Evolutionary conservation across 2,113 vertebrate genomes (phyloP).

Genomic region (Hiodon tergisus): DNA sequence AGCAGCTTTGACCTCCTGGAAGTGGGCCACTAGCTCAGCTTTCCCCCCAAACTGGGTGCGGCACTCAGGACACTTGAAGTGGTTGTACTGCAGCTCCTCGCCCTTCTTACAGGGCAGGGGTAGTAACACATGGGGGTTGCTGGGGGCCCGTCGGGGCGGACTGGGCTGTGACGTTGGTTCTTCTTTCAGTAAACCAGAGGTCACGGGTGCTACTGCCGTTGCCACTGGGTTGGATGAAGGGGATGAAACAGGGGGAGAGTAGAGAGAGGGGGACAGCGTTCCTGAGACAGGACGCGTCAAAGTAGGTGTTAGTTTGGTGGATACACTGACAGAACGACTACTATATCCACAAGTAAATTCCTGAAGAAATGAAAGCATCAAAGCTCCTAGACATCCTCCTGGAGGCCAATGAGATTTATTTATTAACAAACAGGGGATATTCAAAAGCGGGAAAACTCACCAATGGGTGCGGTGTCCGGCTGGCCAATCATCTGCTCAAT

Average conservation of each 20-base stretch:
- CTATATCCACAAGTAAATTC: background rate
- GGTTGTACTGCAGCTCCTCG: conserved; percentile 56
- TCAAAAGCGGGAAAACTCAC: conserved; percentile 34
- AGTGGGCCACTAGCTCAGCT: conserved; percentile 76
- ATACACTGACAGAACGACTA: background rate
- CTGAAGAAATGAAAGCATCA: no score
- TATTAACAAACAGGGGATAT: background rate
- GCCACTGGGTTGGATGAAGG: conserved; percentile 47
- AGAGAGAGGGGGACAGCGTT: conserved; percentile 25
- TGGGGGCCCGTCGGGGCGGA: background rate
- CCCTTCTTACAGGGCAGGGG: conserved; percentile 41
- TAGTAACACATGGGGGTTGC: conserved; percentile 40
- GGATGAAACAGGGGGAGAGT: conserved; percentile 35
- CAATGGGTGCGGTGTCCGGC: conserved; percentile 67
- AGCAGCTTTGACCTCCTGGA: conserved; percentile 69
- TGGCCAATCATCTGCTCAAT: conserved; percentile 93
- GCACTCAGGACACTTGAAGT: conserved; percentile 84
- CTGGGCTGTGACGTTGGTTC: conserved; percentile 3
- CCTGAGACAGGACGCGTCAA: conserved; percentile 7
- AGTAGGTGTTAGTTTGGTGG: background rate
- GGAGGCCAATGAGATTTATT: background rate
- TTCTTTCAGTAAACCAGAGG: conserved; percentile 30
- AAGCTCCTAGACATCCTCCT: no score
- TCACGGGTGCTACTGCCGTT: conserved; percentile 7
- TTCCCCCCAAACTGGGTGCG: conserved; percentile 77